phyloP scores from a whole-genome alignment of 1,140 invertebrate genomes.

The Microplitis demolitor region DNA sequence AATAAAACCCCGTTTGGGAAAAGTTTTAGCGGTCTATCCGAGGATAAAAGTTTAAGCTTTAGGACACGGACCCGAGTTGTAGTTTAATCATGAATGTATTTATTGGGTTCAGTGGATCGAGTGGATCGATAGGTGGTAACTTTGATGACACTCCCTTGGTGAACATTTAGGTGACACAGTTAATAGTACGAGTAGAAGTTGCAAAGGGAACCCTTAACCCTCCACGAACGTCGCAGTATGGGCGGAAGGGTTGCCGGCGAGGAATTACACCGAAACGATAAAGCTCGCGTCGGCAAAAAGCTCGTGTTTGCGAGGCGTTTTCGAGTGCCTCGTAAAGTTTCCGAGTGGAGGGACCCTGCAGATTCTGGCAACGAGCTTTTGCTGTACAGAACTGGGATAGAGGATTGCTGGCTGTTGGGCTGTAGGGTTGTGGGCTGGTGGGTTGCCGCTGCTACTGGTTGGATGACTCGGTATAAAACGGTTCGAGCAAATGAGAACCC shows the following conservation, averaged over 20 bases:
- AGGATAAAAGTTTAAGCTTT: no score
- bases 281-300: constrained; percentile 25
- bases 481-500: not conserved
- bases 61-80: no score
- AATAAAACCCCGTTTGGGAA: no score
- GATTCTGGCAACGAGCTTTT: not conserved
- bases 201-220: not conserved
- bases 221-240: no score
- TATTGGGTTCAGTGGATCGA: not conserved
- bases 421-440: not conserved
- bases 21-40: no score
- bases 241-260: not conserved
- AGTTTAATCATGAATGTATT: no score
- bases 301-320: constrained; percentile 31
- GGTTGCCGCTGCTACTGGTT: not conserved
- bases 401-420: no score
- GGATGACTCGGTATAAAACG: no score
- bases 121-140: constrained; percentile 3
- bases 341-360: not conserved
- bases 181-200: no score
- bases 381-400: not conserved
- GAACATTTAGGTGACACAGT: not conserved
- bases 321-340: constrained; percentile 28
- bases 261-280: constrained; percentile 27
- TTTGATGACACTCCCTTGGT: not conserved